Percentiles rank a stretch among this genome's conserved stretches.
Conservation (phyloP, 2,888 invertebrate genomes). For the Oligia fasciuncula region DNA sequence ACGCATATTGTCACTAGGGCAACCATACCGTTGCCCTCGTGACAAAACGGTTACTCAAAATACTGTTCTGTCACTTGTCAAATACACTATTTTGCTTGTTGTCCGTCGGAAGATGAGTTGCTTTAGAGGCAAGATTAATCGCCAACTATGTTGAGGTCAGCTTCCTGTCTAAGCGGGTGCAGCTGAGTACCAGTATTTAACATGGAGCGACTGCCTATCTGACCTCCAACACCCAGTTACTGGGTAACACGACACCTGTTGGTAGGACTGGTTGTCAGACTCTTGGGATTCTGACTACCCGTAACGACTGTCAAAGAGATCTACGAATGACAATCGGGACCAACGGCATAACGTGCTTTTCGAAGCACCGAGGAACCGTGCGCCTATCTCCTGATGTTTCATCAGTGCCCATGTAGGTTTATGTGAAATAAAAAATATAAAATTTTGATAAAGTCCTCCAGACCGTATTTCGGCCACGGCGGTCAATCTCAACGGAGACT, state of each 20-base stretch:
- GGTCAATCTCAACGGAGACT: no score
- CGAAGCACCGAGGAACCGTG: not conserved
- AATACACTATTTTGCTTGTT: not conserved
- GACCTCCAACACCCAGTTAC: not conserved
- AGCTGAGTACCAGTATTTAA: not conserved
- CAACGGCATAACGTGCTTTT: not conserved
- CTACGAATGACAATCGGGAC: not conserved
- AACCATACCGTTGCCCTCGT: not conserved
- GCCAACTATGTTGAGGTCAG: not conserved
- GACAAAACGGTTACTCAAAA: not conserved
- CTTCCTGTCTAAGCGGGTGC: no score
- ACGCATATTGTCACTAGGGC: not conserved
- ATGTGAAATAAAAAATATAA: not conserved
- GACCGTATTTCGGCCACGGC: no score
- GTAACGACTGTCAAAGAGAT: not conserved
- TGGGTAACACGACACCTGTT: not conserved
- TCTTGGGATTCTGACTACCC: not conserved
- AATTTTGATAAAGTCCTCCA: not conserved
- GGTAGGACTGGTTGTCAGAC: not conserved
- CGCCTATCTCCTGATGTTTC: not conserved
- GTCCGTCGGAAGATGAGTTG: not conserved
- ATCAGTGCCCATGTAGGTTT: not conserved
- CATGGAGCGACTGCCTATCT: not conserved
- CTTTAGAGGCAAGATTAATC: not conserved
- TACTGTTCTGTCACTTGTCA: not conserved